A percentile compares a stretch with the other conserved stretches of the same genome.
Evolutionary conservation across 2,113 vertebrate genomes (phyloP).

Genomic region (Caretta caretta): DNA sequence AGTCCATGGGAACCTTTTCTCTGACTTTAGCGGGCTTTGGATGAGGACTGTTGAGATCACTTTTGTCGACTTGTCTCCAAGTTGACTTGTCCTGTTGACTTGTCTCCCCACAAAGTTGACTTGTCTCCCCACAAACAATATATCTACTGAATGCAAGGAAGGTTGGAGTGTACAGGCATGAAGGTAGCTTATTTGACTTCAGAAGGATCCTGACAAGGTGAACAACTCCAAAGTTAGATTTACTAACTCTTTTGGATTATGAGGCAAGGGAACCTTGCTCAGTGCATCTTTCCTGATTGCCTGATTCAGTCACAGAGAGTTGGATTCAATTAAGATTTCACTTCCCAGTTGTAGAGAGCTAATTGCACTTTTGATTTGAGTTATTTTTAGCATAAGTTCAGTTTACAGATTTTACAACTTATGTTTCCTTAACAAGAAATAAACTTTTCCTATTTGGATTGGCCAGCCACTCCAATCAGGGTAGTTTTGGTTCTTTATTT

Average conservation of each 20-base stretch:
- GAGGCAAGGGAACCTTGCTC: neutral
- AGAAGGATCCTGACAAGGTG: neutral
- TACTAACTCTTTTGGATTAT: neutral
- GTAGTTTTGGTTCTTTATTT: neutral
- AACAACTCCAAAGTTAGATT: neutral
- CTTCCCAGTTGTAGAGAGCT: neutral
- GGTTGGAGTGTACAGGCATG: neutral
- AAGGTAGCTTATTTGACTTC: neutral
- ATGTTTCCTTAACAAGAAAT: neutral
- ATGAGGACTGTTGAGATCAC: neutral
- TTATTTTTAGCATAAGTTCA: neutral
- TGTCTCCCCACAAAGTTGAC: neutral
- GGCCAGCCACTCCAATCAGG: neutral
- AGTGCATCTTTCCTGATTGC: neutral
- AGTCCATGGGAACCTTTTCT: conserved; percentile 3
- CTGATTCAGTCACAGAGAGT: neutral
- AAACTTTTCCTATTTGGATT: neutral
- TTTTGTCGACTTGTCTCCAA: neutral
- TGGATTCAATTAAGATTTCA: neutral
- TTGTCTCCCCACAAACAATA: neutral
- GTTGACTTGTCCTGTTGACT: neutral
- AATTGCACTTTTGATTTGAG: neutral
- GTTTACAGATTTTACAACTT: neutral
- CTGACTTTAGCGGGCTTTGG: neutral
- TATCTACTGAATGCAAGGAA: neutral